These are phyloP conservation scores for Urosaurus nigricauda DNA, from an alignment of 2,797 vertebrate genomes.

Conservation along the genomic window DNA sequence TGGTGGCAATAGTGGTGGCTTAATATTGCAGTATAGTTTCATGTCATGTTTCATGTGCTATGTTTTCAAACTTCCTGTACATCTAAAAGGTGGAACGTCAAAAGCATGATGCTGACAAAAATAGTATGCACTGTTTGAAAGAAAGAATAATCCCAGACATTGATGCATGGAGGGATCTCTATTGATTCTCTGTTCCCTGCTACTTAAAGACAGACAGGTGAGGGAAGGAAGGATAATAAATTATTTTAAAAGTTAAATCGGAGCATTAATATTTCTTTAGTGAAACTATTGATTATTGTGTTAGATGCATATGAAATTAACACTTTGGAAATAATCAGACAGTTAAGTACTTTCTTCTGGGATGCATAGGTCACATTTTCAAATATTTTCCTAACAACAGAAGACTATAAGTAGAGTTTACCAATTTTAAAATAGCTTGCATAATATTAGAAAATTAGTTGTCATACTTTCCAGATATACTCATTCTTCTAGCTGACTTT, in stretches of 20 bases:
- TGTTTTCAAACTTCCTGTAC: not conserved
- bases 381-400: not conserved
- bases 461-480: constrained; percentile 2
- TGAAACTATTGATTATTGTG: not conserved
- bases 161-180: not conserved
- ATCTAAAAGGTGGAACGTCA: not conserved
- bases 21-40: not conserved
- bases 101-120: not conserved
- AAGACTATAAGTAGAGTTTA: not conserved
- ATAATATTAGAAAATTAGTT: not conserved
- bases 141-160: not conserved
- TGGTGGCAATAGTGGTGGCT: not conserved
- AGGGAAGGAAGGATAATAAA: not conserved
- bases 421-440: not conserved
- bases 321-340: not conserved
- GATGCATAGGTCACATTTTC: not conserved
- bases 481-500: not conserved
- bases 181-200: not conserved
- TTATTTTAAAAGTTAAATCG: not conserved
- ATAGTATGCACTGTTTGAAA: not conserved
- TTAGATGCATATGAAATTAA: not conserved
- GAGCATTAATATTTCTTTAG: not conserved
- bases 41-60: not conserved
- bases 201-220: not conserved
- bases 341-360: not conserved